Conservation (phyloP, 2,797 vertebrate genomes). For the Cephalopachus bancanus region DNA sequence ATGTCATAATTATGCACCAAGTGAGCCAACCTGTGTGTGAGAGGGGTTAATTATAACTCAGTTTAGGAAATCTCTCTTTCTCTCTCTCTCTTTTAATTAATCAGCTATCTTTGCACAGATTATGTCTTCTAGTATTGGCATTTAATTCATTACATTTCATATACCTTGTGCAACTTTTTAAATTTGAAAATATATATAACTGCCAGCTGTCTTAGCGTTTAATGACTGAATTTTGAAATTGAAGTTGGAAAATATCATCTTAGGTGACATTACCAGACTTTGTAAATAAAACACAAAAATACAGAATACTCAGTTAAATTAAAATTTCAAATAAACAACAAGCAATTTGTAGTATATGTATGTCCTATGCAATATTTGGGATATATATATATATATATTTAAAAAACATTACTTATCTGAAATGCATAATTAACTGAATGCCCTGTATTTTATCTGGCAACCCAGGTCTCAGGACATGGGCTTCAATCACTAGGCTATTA, state of each 20-base stretch:
- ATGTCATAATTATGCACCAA: not conserved
- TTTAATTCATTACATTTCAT: not conserved
- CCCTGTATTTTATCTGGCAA: conserved; percentile 55
- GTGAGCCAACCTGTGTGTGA: not conserved
- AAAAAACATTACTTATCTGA: conserved; percentile 30
- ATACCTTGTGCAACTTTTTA: not conserved
- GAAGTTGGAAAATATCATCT: conserved; percentile 44
- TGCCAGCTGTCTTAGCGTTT: not conserved
- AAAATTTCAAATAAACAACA: conserved; percentile 61
- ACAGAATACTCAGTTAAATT: not conserved
- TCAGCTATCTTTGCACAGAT: not conserved
- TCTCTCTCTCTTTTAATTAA: not conserved
- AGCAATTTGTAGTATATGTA: conserved; percentile 16
- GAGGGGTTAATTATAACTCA: not conserved
- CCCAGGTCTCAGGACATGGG: not conserved
- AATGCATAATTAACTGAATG: conserved; percentile 33
- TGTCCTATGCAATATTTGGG: not conserved
- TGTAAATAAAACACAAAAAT: conserved; percentile 58
- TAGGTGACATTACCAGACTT: not conserved
- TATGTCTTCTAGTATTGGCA: not conserved
- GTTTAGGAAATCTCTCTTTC: conserved; percentile 1
- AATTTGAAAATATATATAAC: not conserved
- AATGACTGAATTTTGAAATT: not conserved
- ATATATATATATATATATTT: not conserved
- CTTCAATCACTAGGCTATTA: conserved; percentile 44